phyloP scores from a whole-genome alignment of 2,113 vertebrate species.

The Petaurus breviceps region DNA sequence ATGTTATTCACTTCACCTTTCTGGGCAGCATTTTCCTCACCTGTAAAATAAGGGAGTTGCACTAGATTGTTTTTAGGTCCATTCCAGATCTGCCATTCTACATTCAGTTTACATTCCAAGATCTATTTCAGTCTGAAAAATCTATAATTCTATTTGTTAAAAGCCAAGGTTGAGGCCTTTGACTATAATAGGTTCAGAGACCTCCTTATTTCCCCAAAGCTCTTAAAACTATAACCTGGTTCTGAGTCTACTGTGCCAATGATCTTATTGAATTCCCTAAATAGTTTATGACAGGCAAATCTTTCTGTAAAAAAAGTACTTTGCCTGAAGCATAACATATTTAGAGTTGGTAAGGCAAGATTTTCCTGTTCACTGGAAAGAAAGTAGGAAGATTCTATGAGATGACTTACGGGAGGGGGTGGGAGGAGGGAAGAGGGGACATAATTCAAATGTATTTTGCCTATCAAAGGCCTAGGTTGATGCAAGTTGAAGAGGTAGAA shows the following conservation, averaged over 20 bases:
- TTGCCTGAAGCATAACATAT: neutral
- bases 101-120: neutral
- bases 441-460: neutral
- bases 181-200: neutral
- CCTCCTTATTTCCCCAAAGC: neutral
- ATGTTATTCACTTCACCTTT: neutral
- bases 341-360: neutral
- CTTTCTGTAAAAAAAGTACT: neutral
- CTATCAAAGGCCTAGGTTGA: neutral
- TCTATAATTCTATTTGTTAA: neutral
- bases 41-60: neutral
- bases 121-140: neutral
- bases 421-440: neutral
- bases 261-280: neutral
- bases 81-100: neutral
- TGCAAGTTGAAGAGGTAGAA: slow-evolving; percentile 8
- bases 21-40: neutral
- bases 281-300: neutral
- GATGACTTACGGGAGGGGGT: neutral
- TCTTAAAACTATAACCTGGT: neutral
- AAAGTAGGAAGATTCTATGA: neutral
- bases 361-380: neutral
- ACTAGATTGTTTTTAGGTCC: neutral
- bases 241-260: neutral
- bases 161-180: neutral